Conservation (phyloP, 1,140 invertebrate genomes). For the Teleogryllus occipitalis region DNA sequence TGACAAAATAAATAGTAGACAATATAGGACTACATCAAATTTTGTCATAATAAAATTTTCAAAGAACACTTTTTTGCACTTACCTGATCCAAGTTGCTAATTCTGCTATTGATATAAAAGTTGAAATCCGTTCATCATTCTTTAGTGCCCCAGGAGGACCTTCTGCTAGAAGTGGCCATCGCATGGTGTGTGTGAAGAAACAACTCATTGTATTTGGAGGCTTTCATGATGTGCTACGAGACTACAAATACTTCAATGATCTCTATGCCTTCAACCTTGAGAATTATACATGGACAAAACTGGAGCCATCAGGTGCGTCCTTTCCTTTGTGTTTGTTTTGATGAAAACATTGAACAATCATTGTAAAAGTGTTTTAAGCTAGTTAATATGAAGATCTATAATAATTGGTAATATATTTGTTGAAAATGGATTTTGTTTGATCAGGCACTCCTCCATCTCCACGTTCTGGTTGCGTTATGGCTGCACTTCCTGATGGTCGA, state of each 20-base stretch:
- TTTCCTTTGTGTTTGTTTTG: background rate
- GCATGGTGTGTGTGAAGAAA: conserved; percentile 75
- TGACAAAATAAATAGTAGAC: too few species aligned
- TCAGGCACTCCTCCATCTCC: conserved; percentile 51
- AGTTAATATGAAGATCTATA: background rate
- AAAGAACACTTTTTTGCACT: background rate
- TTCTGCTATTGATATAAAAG: background rate
- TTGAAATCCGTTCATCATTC: background rate
- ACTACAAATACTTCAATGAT: conserved; percentile 88
- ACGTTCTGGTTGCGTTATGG: conserved; percentile 66
- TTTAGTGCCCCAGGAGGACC: conserved; percentile 60
- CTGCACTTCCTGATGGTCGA: conserved; percentile 48
- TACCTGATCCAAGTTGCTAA: background rate
- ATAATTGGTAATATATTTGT: background rate
- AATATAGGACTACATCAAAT: background rate
- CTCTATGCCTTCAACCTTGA: conserved; percentile 74
- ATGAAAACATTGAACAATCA: background rate
- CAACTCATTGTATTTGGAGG: conserved; percentile 83
- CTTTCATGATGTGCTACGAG: conserved; percentile 79
- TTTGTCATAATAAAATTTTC: background rate
- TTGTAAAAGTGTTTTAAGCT: conserved; percentile 15
- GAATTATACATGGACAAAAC: conserved; percentile 68
- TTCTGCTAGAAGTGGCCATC: conserved; percentile 78
- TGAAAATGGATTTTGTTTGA: conserved; percentile 13
- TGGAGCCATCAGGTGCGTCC: conserved; percentile 51